These are phyloP conservation scores for Zaprionus kolodkinae DNA, from an alignment of 1,140 invertebrate genomes.

Conservation along the genomic window DNA sequence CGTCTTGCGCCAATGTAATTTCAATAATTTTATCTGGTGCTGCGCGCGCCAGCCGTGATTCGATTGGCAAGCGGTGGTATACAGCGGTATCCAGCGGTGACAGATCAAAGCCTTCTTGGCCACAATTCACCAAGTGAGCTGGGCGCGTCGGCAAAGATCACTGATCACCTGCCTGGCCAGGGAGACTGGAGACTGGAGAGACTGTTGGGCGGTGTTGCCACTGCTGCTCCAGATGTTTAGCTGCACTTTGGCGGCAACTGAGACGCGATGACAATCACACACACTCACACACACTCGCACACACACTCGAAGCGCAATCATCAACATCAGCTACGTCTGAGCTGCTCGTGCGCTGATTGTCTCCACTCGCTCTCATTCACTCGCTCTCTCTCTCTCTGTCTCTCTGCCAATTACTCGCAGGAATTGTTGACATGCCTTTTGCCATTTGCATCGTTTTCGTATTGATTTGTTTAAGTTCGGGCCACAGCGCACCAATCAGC, in stretches of 20 bases:
- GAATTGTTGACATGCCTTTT: constrained; percentile 79
- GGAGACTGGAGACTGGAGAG: not conserved
- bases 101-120: constrained; percentile 70
- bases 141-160: constrained; percentile 73
- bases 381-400: not conserved
- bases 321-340: constrained; percentile 67
- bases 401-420: constrained; percentile 74
- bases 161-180: constrained; percentile 56
- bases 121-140: constrained; percentile 43
- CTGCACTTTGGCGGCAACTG: constrained; percentile 67
- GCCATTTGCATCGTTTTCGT: constrained; percentile 81
- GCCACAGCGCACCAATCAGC: constrained; percentile 23
- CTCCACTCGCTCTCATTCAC: not conserved
- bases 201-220: constrained; percentile 37
- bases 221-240: constrained; percentile 79
- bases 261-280: constrained; percentile 66
- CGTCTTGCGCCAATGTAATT: constrained; percentile 82
- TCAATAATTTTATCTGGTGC: constrained; percentile 83
- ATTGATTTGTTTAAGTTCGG: constrained; percentile 78
- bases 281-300: not conserved
- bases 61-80: constrained; percentile 60
- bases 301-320: constrained; percentile 63
- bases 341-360: constrained; percentile 39
- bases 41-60: constrained; percentile 75
- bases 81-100: constrained; percentile 54